Evolutionary conservation across 2,888 invertebrate genomes (phyloP).

Genomic region (Mimas tiliae): DNA sequence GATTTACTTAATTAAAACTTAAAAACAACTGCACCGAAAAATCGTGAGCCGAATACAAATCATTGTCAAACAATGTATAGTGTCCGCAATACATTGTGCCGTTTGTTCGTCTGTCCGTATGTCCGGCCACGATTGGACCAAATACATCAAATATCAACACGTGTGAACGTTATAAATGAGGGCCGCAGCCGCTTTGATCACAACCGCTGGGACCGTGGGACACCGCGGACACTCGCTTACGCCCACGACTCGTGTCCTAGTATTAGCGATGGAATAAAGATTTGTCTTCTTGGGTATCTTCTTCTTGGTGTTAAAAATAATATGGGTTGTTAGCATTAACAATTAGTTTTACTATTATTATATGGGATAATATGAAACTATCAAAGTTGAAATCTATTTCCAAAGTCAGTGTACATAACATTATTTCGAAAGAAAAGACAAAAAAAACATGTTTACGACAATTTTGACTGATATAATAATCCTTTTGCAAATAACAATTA

Average conservation of each 20-base stretch:
- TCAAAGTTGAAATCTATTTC: too few relatives aligned
- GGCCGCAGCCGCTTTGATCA: slow-evolving; percentile 58
- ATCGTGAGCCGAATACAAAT: background rate
- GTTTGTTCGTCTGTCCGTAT: slow-evolving; percentile 28
- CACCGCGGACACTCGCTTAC: slow-evolving; percentile 34
- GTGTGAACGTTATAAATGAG: slow-evolving; percentile 75
- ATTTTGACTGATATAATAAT: too few relatives aligned
- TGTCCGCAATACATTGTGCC: background rate
- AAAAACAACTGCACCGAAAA: background rate
- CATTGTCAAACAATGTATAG: background rate
- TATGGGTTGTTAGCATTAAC: too few relatives aligned
- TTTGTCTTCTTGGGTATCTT: too few relatives aligned
- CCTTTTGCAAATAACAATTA: too few relatives aligned
- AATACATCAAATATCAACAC: slow-evolving; percentile 63
- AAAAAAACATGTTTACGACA: too few relatives aligned
- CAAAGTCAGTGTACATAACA: too few relatives aligned
- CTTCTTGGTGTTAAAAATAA: too few relatives aligned
- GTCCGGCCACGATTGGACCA: slow-evolving; percentile 46
- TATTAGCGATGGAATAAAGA: background rate
- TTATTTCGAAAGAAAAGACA: too few relatives aligned
- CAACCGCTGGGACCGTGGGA: slow-evolving; percentile 61
- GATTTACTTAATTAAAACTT: background rate
- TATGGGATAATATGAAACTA: too few relatives aligned
- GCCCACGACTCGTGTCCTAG: background rate
- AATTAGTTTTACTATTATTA: too few relatives aligned